These are phyloP conservation scores for Stenurella melanura DNA, from an alignment of 2,888 invertebrate genomes.

Conservation along the genomic window DNA sequence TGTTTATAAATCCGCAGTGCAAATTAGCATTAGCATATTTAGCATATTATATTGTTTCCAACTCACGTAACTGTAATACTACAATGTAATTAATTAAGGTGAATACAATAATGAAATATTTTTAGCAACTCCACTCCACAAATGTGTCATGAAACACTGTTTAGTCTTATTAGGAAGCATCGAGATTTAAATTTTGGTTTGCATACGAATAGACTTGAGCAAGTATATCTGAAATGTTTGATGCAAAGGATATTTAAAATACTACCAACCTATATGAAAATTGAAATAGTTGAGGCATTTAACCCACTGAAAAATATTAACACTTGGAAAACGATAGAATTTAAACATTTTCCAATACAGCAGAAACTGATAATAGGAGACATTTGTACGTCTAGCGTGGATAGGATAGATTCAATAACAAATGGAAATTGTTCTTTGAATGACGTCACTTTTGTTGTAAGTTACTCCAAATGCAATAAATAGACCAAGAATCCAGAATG, in stretches of 20 bases:
- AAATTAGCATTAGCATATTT: not conserved
- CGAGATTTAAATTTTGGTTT: slow-evolving; percentile 52
- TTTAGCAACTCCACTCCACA: slow-evolving; percentile 51
- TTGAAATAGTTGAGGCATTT: slow-evolving; percentile 10
- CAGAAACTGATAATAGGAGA: slow-evolving; percentile 36
- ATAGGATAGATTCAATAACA: slow-evolving; percentile 35
- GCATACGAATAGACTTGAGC: slow-evolving; percentile 58
- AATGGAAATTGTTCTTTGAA: slow-evolving; percentile 36
- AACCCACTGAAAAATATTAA: slow-evolving; percentile 18
- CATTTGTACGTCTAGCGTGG: slow-evolving; percentile 31
- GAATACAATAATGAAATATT: slow-evolving; percentile 26
- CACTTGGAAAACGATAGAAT: slow-evolving; percentile 47
- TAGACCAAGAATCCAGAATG: too few relatives aligned
- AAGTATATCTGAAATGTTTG: slow-evolving; percentile 56
- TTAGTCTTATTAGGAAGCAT: slow-evolving; percentile 51
- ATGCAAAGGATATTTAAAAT: slow-evolving; percentile 55
- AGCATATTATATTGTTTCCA: not conserved
- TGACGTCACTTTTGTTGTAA: slow-evolving; percentile 43
- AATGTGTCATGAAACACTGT: slow-evolving; percentile 40
- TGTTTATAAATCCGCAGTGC: not conserved
- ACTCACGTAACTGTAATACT: not conserved
- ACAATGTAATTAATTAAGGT: not conserved
- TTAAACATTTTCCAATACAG: slow-evolving; percentile 38
- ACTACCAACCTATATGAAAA: slow-evolving; percentile 45
- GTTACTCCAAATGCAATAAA: not conserved